These are phyloP conservation scores for Cygnus atratus DNA, from an alignment of 2,113 vertebrate genomes.

Conservation along the genomic window DNA sequence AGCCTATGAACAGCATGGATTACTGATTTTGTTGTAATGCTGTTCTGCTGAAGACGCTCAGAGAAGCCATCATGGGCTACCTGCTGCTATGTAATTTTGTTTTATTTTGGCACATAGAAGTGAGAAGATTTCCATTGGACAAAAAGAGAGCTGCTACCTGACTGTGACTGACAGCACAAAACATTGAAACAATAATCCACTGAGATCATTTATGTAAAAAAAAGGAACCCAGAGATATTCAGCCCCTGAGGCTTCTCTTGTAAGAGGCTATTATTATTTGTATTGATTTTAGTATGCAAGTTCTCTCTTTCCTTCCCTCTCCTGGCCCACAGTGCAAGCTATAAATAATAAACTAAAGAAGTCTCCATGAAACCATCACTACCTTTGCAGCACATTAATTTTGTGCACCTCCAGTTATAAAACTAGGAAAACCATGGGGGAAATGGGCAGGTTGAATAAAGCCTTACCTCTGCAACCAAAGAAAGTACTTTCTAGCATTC, in stretches of 20 bases:
- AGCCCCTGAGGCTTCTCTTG: constrained; percentile 52
- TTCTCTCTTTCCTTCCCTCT: constrained; percentile 44
- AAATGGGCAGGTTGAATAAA: not conserved
- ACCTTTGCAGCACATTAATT: constrained; percentile 37
- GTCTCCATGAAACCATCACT: constrained; percentile 39
- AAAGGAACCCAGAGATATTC: constrained; percentile 40
- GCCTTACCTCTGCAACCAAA: not conserved
- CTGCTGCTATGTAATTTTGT: constrained; percentile 1
- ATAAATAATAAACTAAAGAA: constrained; percentile 72
- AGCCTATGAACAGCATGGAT: not conserved
- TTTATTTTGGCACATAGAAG: constrained; percentile 31
- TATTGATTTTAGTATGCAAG: constrained; percentile 75
- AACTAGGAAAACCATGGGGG: not conserved
- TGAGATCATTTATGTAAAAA: constrained; percentile 41
- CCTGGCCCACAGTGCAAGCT: constrained; percentile 43
- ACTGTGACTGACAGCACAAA: constrained; percentile 48
- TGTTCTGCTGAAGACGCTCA: constrained; percentile 6
- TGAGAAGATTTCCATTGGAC: constrained; percentile 16
- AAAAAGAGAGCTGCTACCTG: constrained; percentile 8
- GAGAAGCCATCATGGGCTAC: constrained; percentile 7
- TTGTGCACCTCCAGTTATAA: constrained; percentile 19
- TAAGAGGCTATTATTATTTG: constrained; percentile 73
- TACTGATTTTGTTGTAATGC: not conserved
- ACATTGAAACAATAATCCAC: constrained; percentile 37
- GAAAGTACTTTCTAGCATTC: not conserved